These are phyloP conservation scores for Rhinolophus ferrumequinum DNA, from an alignment of 2,113 vertebrate genomes.

Conservation along the genomic window DNA sequence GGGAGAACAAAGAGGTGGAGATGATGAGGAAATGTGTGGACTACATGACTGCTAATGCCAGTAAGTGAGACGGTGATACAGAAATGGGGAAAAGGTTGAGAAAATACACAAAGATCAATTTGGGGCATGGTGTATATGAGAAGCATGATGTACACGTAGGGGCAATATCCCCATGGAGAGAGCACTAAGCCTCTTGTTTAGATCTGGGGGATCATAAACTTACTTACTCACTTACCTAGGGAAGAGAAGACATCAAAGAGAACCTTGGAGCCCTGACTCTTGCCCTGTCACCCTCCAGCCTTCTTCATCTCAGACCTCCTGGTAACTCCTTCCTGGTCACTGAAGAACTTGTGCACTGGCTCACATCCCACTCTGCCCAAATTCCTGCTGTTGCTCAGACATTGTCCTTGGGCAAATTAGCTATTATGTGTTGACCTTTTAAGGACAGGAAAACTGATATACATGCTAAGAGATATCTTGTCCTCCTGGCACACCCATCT, in stretches of 20 bases:
- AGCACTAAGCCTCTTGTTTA: not conserved
- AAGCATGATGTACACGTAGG: fast-evolving
- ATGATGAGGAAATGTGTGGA: not conserved
- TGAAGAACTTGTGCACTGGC: not conserved
- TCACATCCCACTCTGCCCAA: fast-evolving
- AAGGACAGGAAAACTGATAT: not conserved
- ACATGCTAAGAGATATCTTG: not conserved
- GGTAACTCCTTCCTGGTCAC: not conserved
- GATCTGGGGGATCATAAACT: not conserved
- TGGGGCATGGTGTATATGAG: too few species aligned
- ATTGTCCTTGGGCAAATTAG: not conserved
- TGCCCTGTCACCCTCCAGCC: not conserved
- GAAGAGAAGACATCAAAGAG: not conserved
- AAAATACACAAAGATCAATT: not conserved
- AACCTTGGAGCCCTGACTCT: not conserved
- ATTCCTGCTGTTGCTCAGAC: not conserved
- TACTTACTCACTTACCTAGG: not conserved
- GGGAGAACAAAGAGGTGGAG: not conserved
- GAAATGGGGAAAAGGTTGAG: not conserved
- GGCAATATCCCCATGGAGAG: not conserved
- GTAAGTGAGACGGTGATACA: not conserved
- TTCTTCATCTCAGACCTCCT: not conserved
- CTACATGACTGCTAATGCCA: fast-evolving
- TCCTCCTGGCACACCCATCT: not conserved
- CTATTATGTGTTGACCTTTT: not conserved